Base-by-base conservation (phyloP, 53 echinoderm and acorn worm genomes). In the Hippasteria phrygiana region DNA sequence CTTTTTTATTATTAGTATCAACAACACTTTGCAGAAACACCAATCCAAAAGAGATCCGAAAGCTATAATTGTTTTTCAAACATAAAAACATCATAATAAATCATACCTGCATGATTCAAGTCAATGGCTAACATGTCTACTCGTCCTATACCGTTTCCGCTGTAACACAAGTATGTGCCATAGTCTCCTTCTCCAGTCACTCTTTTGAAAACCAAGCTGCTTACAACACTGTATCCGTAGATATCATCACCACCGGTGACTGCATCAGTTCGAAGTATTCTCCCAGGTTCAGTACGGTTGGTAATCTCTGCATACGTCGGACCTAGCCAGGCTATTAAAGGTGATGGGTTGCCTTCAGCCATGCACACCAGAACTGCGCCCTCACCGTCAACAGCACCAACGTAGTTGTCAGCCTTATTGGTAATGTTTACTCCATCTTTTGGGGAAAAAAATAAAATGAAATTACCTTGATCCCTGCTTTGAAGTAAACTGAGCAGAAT, bases 141-240 rank as follows among this genome's bases (percentile, higher is more conserved):
- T 12, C 41, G 41, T 72, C 73, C 73, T n/a, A 72, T 26, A 18
- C 73, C 73, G 11, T 72, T 72, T 3, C 73, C 73, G 24, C 73
- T 42, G 73, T 72, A 24, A 34, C 73, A 72, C 20, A 26, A 20
- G 73, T 72, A 72, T 4, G 3, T 4, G 2, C 73, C 73, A 22
- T 72, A 72, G 43, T 72, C 73, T 33, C 43, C 18, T 43, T 7
- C 24, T 8, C n/a, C 70, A 70, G 14, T 22, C 41, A 72, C 73
- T 22, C 12, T 5, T 41, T 40, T 41, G 43, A 72, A n/a, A 7
- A 42, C 22, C 26, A 72, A n/a, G n/a, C 4, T 43, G 73, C 73
- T 72, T 11, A 43, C 42, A 33, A 72, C 43, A 20, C 18, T 18
- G 26, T 42, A 43, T 18, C 73, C 73, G 42, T 72, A 72, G 2